phyloP scores from a whole-genome alignment of 2,888 invertebrate genomes.

The Rotaria sp. region DNA sequence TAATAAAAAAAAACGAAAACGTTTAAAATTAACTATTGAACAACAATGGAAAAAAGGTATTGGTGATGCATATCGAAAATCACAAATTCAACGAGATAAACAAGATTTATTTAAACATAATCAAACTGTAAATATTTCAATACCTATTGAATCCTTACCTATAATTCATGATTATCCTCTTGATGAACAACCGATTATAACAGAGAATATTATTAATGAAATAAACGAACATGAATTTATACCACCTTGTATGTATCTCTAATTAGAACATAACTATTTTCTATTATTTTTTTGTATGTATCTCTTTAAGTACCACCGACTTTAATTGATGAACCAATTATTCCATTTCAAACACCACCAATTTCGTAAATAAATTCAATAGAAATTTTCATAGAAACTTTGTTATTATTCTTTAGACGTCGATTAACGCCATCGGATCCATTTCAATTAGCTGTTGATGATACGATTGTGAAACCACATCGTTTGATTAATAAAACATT shows the following conservation, averaged over 20 bases:
- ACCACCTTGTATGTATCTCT: not conserved
- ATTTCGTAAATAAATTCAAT: not conserved
- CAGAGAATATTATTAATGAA: not conserved
- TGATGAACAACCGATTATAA: not conserved
- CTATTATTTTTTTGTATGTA: not conserved
- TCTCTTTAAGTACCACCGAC: not conserved
- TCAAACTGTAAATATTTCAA: not conserved
- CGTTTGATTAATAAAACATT: not conserved
- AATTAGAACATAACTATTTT: too few species aligned
- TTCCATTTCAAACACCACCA: slow-evolving; percentile 1
- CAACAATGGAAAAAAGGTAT: slow-evolving; percentile 2
- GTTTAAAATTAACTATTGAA: not conserved
- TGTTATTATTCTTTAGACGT: not conserved
- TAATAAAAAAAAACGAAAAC: not conserved
- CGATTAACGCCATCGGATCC: not conserved
- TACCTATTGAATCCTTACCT: not conserved
- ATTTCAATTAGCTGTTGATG: not conserved
- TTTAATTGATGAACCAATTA: not conserved
- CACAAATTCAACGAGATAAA: not conserved
- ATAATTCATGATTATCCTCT: not conserved
- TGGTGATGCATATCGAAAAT: not conserved
- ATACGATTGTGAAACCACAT: slow-evolving; percentile 12
- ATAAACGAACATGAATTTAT: not conserved
- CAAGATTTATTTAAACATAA: not conserved
- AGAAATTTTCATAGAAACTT: not conserved